Evolutionary conservation across 2,797 vertebrate genomes (phyloP), one percentile per base, ranked within the genome.

Genomic region (Acanthornis magna): DNA sequence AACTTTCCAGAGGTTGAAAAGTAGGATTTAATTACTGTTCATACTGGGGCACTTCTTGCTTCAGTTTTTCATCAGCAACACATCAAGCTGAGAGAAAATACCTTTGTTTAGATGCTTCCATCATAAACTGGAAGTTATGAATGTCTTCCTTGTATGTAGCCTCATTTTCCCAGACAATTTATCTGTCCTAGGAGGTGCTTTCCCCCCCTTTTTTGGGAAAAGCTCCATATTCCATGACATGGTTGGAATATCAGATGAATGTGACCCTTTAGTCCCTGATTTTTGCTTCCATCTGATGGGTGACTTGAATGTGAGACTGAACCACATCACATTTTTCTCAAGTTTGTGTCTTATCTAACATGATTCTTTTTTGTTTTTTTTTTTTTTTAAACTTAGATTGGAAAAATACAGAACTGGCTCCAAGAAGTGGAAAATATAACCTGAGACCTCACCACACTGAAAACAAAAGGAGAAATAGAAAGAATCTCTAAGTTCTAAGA

Each of bases 211-310:
- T 43, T 43, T 43, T 1, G 38, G 60, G 34, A 23, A 76, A 72
- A 76, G 6, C 53, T 22, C 36, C 51, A 7, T 40, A 2, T 23
- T 23, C 11, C 5, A 1, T 2, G 43, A 3, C 10, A 11, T 6
- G 8, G 14, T 21, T 80, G 75, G 27, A 54, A 80, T 58, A 58
- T 16, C 36, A 48, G n/a, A 32, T 5, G 5, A 57, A 58, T 13
- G 40, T 23, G 51, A 42, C 8, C 7, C 7, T 67, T 60, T 5
- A 19, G 63, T 19, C 30, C 20, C 29, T 43, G 26, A 21, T 13
- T 89, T 87, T 82, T 36, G 12, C 22, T 93, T 70, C 10, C 20
- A 20, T 20, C 30, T 71, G 38, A 47, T 42, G 27, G 70, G 19
- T 36, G 19, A 40, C 40, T 65, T 4, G 6, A 74, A 45, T 26